phyloP scores from a whole-genome alignment of 92 coral and sea anemone species.

The Anthopleura xanthogrammica region DNA sequence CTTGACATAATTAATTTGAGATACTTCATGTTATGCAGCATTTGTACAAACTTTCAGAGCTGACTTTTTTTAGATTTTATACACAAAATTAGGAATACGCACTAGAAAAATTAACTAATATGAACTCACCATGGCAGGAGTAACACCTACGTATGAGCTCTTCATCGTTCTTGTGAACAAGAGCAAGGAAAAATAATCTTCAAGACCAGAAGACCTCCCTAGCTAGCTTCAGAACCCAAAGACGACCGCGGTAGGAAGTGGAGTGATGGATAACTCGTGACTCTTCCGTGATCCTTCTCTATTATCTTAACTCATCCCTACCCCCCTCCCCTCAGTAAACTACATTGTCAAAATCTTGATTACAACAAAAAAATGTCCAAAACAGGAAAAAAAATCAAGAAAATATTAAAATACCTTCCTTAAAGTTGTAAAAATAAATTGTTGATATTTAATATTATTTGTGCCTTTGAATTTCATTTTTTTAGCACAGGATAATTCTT shows the following conservation, averaged over 20 bases:
- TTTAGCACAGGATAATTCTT: too few species aligned
- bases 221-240: neutral
- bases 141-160: neutral
- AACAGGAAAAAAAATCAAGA: neutral
- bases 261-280: neutral
- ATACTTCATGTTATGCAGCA: too few species aligned
- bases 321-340: neutral
- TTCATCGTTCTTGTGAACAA: slow-evolving; percentile 1
- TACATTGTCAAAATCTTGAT: neutral
- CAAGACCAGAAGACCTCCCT: neutral
- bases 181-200: neutral
- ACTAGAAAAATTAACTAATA: neutral
- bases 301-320: neutral
- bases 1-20: too few species aligned
- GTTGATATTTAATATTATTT: too few species aligned
- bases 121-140: neutral
- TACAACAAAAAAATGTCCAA: too few species aligned
- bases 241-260: neutral
- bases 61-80: neutral
- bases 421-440: too few species aligned
- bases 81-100: neutral
- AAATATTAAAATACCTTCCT: too few species aligned
- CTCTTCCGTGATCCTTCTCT: neutral
- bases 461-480: too few species aligned
- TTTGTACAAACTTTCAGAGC: too few species aligned